Evolutionary conservation across 2,113 vertebrate species (phyloP).

Genomic region (Lepus americanus): DNA sequence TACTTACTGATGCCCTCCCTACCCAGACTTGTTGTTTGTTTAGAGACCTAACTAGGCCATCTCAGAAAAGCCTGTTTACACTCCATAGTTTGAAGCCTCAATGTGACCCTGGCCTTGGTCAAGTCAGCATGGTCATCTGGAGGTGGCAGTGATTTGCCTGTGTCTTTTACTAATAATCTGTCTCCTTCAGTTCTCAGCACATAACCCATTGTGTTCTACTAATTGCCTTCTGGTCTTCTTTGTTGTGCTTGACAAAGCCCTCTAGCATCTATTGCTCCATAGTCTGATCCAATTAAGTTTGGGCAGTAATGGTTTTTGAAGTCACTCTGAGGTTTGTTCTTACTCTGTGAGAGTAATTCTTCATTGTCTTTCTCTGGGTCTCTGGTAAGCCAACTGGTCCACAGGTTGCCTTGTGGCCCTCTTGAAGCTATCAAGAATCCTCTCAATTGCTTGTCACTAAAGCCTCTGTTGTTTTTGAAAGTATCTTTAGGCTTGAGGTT

Average conservation of each 20-base stretch:
- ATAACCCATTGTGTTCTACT: background rate
- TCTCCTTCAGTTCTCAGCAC: background rate
- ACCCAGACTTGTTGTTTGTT: background rate
- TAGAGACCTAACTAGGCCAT: background rate
- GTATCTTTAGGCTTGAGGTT: background rate
- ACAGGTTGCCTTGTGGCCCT: background rate
- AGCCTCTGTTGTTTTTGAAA: background rate
- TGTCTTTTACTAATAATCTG: background rate
- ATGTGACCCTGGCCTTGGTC: background rate
- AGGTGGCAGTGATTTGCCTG: background rate
- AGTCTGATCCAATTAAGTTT: background rate
- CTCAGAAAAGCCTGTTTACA: background rate
- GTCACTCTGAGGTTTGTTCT: constrained; percentile 34
- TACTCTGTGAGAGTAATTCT: background rate
- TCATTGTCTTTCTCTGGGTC: background rate
- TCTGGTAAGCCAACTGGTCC: background rate
- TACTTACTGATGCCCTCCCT: too few relatives aligned
- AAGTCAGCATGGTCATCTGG: background rate
- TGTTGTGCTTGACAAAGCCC: background rate
- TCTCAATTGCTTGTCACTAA: background rate
- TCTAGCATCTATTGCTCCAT: background rate
- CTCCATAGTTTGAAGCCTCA: background rate
- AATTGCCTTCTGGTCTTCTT: background rate
- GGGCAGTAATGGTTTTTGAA: background rate
- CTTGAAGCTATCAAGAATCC: background rate